These are phyloP conservation scores for Chrysolina haemoptera DNA, from an alignment of 2,888 invertebrate genomes.

Conservation along the genomic window DNA sequence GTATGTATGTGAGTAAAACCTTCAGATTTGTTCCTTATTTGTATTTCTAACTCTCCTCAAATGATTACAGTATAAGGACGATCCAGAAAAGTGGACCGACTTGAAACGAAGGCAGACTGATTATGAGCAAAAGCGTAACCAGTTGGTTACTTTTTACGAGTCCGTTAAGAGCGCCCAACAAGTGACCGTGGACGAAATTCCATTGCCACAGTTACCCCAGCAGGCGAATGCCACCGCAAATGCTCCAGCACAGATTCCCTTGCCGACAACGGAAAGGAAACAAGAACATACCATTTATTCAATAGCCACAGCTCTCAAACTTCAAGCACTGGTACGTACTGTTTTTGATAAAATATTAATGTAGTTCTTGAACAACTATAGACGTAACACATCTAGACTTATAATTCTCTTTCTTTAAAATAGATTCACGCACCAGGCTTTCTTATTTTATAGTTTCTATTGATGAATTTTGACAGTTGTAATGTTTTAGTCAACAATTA, in stretches of 20 bases:
- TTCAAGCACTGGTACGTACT: conserved; percentile 64
- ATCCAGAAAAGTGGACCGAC: conserved; percentile 94
- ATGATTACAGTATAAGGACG: conserved; percentile 88
- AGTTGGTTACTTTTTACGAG: conserved; percentile 93
- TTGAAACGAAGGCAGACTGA: conserved; percentile 92
- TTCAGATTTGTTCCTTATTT: neutral
- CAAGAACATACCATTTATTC: conserved; percentile 69
- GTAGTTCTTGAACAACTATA: too few species aligned
- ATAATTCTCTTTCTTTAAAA: too few species aligned
- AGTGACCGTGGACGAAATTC: conserved; percentile 96
- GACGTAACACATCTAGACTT: too few species aligned
- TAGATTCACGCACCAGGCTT: too few species aligned
- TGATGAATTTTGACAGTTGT: too few species aligned
- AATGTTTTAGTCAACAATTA: too few species aligned
- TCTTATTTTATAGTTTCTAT: too few species aligned
- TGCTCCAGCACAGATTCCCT: conserved; percentile 62
- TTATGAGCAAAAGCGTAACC: conserved; percentile 90
- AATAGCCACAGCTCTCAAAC: conserved; percentile 68
- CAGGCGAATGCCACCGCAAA: conserved; percentile 62
- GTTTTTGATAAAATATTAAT: too few species aligned
- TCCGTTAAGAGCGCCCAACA: conserved; percentile 96
- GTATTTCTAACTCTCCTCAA: neutral
- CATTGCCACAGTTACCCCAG: conserved; percentile 82
- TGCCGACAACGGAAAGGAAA: conserved; percentile 66
- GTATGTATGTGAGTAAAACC: conserved; percentile 90